Base-by-base conservation (phyloP, 1,140 invertebrate genomes). In the Sarcophaga bullata region DNA sequence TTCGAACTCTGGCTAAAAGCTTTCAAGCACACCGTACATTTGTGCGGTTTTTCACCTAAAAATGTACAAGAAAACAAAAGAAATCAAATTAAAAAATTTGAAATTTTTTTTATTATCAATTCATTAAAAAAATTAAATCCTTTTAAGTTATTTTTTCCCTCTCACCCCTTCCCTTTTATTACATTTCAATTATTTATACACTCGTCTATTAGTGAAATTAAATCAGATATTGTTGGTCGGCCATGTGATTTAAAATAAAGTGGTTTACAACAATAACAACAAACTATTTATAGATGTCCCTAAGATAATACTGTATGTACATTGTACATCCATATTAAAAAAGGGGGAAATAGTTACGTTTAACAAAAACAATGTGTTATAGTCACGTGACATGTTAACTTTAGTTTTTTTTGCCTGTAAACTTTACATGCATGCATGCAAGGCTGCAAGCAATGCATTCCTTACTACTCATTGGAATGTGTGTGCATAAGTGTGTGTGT, bases 1-100 rank as follows among this genome's bases (percentile, higher is more conserved):
- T 99, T 99, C 81, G 97, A 98, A 86, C 97, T 98, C 91, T 99
- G 98, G 87, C 97, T 98, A 92, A 99, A 99, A 13, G 97, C 97
- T 90, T 99, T 98, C 62, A 94, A 93, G 88, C 97, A 98, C 17
- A 97, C 96, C 3, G 96, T 94, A 90, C 97, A 98, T 88, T 97
- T 98, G 92, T 98, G 96, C 0, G 97, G 97, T 89, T 98, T 98
- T 91, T 98, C 97, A 84, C 96, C 96, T 97, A 94, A 48, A n/a
- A 95, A 88, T 37, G 25, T 91, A 88, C 89, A 86, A 89, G 85
- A 82, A 86, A 80, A 84, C 72, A 17, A 80, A 15, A 17, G 52
- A 58, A 86, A 80, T 84, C 72, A 17, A 80, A 15, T 46, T 48
- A 58, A 13, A 52, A 87, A 87, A 87, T 88, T 84, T 84, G 86